A percentile compares a stretch with the other conserved stretches of the same genome.
phyloP scores from a whole-genome alignment of 2,113 vertebrate genomes.

The Haemorhous mexicanus region DNA sequence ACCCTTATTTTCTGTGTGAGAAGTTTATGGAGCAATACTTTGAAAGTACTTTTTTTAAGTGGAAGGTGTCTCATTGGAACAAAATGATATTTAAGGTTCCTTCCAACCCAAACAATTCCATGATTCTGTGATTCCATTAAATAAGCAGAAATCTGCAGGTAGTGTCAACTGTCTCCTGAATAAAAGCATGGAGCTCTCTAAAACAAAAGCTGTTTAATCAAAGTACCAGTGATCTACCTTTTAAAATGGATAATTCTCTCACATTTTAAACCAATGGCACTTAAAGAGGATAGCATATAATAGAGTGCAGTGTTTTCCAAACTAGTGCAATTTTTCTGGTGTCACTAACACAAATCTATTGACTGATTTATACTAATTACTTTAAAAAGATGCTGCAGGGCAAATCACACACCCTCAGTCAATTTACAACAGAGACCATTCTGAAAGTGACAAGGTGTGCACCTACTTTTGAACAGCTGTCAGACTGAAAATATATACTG shows the following conservation, averaged over 20 bases:
- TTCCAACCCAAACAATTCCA: background rate
- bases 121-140: background rate
- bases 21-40: background rate
- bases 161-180: background rate
- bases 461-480: background rate
- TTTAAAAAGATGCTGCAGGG: slow-evolving; percentile 43
- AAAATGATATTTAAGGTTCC: background rate
- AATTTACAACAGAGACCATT: slow-evolving; percentile 30
- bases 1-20: background rate
- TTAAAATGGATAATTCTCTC: background rate
- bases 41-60: background rate
- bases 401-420: slow-evolving; percentile 22
- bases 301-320: background rate
- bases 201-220: background rate
- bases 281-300: background rate
- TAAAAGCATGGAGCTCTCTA: background rate
- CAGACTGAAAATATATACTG: background rate
- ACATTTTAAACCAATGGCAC: slow-evolving; percentile 13
- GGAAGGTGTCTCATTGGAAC: accelerated
- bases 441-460: background rate
- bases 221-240: background rate
- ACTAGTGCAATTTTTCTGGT: slow-evolving; percentile 4
- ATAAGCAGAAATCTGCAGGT: background rate
- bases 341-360: slow-evolving; percentile 20
- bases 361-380: slow-evolving; percentile 51